Conservation (phyloP, 2,888 invertebrate genomes). For the Apodemia zela region DNA sequence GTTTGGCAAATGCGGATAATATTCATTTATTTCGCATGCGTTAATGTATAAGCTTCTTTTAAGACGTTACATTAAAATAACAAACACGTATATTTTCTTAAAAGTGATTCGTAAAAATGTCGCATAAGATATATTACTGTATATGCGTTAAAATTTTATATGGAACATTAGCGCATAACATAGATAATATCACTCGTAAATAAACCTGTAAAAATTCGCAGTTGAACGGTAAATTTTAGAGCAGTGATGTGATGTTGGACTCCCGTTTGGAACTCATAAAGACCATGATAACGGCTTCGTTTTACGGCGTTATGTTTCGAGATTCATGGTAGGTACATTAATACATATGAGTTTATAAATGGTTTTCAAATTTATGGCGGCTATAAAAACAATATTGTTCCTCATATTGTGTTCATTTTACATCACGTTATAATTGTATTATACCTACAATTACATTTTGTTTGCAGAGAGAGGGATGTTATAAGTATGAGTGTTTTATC, state of each 20-base stretch:
- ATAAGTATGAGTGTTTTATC: no score
- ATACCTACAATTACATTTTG: neutral
- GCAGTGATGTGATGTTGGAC: constrained; percentile 16
- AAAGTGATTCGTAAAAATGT: neutral
- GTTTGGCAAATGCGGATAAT: no score
- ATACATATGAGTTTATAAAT: constrained; percentile 27
- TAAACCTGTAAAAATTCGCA: constrained; percentile 19
- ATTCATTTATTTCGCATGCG: no score
- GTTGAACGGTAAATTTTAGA: constrained; percentile 17
- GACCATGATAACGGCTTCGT: constrained; percentile 17
- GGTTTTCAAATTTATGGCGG: constrained; percentile 24
- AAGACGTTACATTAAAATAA: neutral
- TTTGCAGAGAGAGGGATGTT: neutral
- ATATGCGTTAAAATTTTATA: constrained; percentile 4
- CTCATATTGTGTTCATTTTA: constrained; percentile 1
- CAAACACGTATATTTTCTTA: neutral
- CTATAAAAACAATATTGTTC: constrained; percentile 14
- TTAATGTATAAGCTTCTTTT: neutral
- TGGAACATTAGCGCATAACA: constrained; percentile 4
- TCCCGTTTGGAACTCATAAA: constrained; percentile 17
- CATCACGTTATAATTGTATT: neutral
- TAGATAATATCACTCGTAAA: constrained; percentile 18
- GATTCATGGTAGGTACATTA: constrained; percentile 13
- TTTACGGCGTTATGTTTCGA: constrained; percentile 17
- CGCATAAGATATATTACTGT: neutral